phyloP scores from a whole-genome alignment of 1,140 invertebrate species.

The Arion vulgaris region DNA sequence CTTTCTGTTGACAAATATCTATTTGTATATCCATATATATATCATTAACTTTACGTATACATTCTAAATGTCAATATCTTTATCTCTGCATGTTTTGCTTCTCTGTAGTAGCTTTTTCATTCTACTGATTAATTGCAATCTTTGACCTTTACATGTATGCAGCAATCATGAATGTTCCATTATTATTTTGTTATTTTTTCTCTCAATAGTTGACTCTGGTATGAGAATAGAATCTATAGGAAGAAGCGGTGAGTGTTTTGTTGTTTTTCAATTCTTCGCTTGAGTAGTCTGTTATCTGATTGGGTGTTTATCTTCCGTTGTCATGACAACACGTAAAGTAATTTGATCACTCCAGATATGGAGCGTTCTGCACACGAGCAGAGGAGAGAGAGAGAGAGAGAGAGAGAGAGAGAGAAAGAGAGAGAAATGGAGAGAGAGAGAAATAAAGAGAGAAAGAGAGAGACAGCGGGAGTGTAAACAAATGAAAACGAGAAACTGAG shows the following conservation, averaged over 20 bases:
- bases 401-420: no score
- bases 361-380: no score
- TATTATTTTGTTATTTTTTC: background rate
- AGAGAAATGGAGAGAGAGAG: no score
- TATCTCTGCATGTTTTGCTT: background rate
- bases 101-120: no score
- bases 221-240: conserved; percentile 32
- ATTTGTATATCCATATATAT: background rate
- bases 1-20: background rate
- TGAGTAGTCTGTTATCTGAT: background rate
- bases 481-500: no score
- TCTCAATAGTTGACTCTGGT: conserved; percentile 20
- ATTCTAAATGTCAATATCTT: background rate
- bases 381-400: no score
- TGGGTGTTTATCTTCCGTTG: background rate
- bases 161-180: background rate
- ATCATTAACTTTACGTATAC: background rate
- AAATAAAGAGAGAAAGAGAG: no score
- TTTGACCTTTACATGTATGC: background rate
- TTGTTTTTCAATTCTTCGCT: background rate
- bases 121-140: no score
- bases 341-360: no score
- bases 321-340: background rate
- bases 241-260: conserved; percentile 20
- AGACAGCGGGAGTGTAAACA: no score